Percentiles rank a stretch among this genome's conserved stretches.
Conservation (phyloP, 1,140 invertebrate species). For the Scaptomyza graminum region DNA sequence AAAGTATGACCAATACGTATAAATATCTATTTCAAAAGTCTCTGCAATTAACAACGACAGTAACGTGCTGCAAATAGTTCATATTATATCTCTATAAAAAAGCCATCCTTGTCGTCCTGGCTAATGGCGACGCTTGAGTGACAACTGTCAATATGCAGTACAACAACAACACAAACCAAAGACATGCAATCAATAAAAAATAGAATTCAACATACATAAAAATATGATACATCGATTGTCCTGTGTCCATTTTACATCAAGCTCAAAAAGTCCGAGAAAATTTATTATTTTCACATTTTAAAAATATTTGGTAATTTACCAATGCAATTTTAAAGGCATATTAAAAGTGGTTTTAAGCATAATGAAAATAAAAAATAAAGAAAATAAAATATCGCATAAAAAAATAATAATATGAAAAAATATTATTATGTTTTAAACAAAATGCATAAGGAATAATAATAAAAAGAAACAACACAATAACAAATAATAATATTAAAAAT, state of each 20-base stretch:
- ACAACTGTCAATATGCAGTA: constrained; percentile 64
- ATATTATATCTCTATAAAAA: background rate
- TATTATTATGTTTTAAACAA: too few species aligned
- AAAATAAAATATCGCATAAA: too few species aligned
- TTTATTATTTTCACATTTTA: background rate
- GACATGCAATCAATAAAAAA: constrained; percentile 53
- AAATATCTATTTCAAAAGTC: constrained; percentile 18
- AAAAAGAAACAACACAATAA: too few species aligned
- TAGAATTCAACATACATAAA: constrained; percentile 22
- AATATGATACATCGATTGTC: constrained; percentile 42
- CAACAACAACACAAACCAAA: constrained; percentile 39
- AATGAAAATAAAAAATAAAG: background rate
- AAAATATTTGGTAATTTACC: background rate
- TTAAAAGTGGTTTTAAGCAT: background rate
- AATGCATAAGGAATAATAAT: too few species aligned
- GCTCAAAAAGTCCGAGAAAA: background rate
- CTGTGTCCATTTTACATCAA: constrained; percentile 46
- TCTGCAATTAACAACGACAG: constrained; percentile 17
- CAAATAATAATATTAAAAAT: too few species aligned
- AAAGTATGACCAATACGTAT: constrained; percentile 54
- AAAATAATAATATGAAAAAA: too few species aligned
- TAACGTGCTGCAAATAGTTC: constrained; percentile 24
- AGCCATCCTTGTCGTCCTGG: constrained; percentile 11
- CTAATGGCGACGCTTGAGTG: constrained; percentile 47
- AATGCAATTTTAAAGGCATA: background rate